Conservation (phyloP, 2,113 vertebrate species). For the Lasiurus borealis region DNA sequence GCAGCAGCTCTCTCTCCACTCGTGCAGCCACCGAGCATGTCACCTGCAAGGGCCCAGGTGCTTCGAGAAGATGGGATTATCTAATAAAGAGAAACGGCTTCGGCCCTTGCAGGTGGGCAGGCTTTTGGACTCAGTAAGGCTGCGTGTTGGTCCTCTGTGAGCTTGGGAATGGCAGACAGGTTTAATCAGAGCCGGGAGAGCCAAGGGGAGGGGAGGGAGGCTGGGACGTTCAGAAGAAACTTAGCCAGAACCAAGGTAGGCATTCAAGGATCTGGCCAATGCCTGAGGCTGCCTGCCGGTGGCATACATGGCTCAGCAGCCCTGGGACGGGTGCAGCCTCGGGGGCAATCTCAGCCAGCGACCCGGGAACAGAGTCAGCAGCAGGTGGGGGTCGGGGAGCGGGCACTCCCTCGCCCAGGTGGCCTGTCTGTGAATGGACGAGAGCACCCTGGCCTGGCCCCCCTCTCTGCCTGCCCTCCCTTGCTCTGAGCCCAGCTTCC, state of each 20-base stretch:
- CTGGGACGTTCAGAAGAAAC: constrained; percentile 66
- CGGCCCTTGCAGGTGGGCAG: constrained; percentile 55
- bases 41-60: not conserved
- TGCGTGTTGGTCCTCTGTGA: not conserved
- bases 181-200: constrained; percentile 59
- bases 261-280: constrained; percentile 59
- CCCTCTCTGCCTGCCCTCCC: not conserved
- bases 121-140: constrained; percentile 45
- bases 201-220: not conserved
- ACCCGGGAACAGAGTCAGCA: not conserved
- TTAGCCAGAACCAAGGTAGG: constrained; percentile 64
- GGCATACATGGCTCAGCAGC: too few relatives aligned
- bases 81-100: constrained; percentile 55
- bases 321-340: not conserved
- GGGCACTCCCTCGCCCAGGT: not conserved
- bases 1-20: too few relatives aligned
- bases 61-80: constrained; percentile 24
- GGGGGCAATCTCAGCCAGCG: not conserved
- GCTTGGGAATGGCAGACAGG: constrained; percentile 24
- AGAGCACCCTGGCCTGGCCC: too few relatives aligned
- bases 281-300: too few relatives aligned
- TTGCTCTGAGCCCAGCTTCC: not conserved
- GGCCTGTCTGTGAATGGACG: not conserved
- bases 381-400: not conserved
- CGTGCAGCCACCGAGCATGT: too few relatives aligned